These are phyloP conservation scores for Itoplectis maculator DNA, from an alignment of 2,888 invertebrate species.

Conservation along the genomic window DNA sequence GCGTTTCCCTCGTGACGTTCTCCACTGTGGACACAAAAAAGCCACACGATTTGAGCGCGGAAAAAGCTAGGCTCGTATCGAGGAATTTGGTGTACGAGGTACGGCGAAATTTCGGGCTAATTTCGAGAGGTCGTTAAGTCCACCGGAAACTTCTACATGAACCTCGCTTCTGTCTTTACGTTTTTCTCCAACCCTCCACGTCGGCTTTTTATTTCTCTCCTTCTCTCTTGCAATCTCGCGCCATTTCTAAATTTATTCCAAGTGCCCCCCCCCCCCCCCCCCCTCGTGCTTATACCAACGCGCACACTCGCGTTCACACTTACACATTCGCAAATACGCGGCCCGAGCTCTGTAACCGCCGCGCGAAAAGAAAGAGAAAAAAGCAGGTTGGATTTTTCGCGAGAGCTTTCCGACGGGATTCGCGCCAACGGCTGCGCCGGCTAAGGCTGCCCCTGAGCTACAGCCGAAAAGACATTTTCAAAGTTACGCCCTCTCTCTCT, in stretches of 20 bases:
- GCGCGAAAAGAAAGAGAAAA: constrained; percentile 1
- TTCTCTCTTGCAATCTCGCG: neutral
- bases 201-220: neutral
- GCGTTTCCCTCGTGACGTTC: constrained; percentile 34
- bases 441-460: constrained; percentile 3
- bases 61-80: constrained; percentile 5
- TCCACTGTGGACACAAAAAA: constrained; percentile 10
- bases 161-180: neutral
- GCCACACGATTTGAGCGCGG: constrained; percentile 20
- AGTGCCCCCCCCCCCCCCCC: constrained; percentile 13
- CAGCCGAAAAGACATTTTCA: constrained; percentile 29
- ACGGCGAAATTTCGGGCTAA: constrained; percentile 44
- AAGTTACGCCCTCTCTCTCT: constrained; percentile 20
- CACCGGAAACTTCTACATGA: constrained; percentile 7
- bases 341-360: constrained; percentile 13
- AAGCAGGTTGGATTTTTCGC: neutral
- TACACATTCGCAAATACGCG: neutral
- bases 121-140: constrained; percentile 35
- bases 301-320: neutral
- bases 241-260: constrained; percentile 46
- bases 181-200: neutral
- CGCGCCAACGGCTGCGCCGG: constrained; percentile 2
- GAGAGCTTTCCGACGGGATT: neutral
- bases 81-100: constrained; percentile 12
- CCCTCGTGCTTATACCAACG: too few relatives aligned